These are phyloP conservation scores for Scaptomyza montana DNA, from an alignment of 1,140 invertebrate species.

Conservation along the genomic window DNA sequence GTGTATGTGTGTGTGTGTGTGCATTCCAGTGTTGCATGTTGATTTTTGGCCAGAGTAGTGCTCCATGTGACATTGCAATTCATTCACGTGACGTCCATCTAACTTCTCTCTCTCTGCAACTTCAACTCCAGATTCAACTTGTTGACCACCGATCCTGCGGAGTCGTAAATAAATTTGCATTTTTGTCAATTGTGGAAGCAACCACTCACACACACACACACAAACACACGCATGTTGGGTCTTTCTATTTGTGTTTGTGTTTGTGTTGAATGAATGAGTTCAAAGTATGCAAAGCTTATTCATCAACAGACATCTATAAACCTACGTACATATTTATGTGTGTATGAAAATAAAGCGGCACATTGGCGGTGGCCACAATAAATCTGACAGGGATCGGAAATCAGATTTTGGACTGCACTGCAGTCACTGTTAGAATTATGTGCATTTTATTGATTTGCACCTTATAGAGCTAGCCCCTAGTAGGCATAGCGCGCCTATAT, in stretches of 20 bases:
- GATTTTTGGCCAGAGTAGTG: slow-evolving; percentile 61
- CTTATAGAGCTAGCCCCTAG: no score
- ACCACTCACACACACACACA: slow-evolving; percentile 48
- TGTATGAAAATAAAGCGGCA: slow-evolving; percentile 3
- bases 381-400: slow-evolving; percentile 20
- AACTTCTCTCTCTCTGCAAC: slow-evolving; percentile 7
- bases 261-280: slow-evolving; percentile 48
- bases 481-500: no score
- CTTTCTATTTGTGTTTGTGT: background rate
- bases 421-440: background rate
- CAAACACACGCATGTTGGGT: slow-evolving; percentile 1
- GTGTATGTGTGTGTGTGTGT: slow-evolving; percentile 10
- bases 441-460: no score
- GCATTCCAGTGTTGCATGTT: slow-evolving; percentile 62
- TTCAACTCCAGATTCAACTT: slow-evolving; percentile 19
- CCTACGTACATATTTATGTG: background rate
- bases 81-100: slow-evolving; percentile 61
- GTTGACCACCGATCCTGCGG: slow-evolving; percentile 53
- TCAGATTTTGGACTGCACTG: slow-evolving; percentile 7
- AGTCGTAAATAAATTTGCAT: slow-evolving; percentile 81
- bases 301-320: slow-evolving; percentile 16
- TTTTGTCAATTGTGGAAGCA: slow-evolving; percentile 78
- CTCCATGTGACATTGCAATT: slow-evolving; percentile 64
- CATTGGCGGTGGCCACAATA: slow-evolving; percentile 6
- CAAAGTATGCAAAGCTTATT: slow-evolving; percentile 71